Evolutionary conservation across 2,113 vertebrate species (phyloP).

Genomic region (Salvelinus sp.): DNA sequence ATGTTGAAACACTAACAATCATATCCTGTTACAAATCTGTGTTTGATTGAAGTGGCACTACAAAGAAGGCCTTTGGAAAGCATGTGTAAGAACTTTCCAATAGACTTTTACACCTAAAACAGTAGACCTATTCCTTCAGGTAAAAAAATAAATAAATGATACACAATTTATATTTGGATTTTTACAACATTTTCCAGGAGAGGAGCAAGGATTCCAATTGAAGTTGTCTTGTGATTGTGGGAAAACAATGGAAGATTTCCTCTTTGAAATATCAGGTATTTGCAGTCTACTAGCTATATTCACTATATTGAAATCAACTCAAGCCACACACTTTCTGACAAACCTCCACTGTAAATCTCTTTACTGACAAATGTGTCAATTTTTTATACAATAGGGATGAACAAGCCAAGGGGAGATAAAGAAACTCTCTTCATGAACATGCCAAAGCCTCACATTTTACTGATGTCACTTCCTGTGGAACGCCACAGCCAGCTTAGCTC

Average conservation of each 20-base stretch:
- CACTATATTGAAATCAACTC: background rate
- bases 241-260: constrained; percentile 8
- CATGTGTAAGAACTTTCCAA: background rate
- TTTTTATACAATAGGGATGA: constrained; percentile 45
- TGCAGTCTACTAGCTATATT: background rate
- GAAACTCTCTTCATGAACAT: constrained; percentile 7
- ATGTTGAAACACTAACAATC: background rate
- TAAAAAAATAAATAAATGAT: too few species aligned
- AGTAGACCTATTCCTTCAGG: background rate
- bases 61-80: background rate
- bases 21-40: background rate
- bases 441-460: constrained; percentile 68
- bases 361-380: background rate
- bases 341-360: background rate
- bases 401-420: constrained; percentile 60
- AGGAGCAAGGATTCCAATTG: constrained; percentile 63
- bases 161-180: background rate
- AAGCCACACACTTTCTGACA: background rate
- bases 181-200: constrained; percentile 41
- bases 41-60: background rate
- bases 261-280: constrained; percentile 36
- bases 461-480: constrained; percentile 67
- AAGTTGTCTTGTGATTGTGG: constrained; percentile 67
- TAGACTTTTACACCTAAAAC: background rate
- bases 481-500: constrained; percentile 11